Evolutionary conservation across 2,113 vertebrate species (phyloP).

Genomic region (Oophaga pumilio): DNA sequence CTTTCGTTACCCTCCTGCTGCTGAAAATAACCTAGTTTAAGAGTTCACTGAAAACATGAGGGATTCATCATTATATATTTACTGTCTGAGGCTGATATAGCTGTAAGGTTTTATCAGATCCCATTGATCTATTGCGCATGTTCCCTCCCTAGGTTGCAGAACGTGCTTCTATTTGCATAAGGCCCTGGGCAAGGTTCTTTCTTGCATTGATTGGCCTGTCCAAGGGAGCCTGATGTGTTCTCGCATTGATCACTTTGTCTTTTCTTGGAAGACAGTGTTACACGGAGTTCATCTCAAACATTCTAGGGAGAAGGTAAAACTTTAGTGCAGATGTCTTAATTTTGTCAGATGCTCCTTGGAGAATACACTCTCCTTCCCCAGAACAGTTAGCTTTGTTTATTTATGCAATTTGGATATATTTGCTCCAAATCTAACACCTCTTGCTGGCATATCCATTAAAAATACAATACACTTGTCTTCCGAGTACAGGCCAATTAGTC

Average conservation of each 20-base stretch:
- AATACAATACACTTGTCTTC: conserved; percentile 29
- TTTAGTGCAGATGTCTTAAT: conserved; percentile 80
- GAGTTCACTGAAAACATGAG: conserved; percentile 80
- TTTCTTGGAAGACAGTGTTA: conserved; percentile 92
- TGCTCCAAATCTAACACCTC: conserved; percentile 55
- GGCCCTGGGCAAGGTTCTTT: conserved; percentile 99
- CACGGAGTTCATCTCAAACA: conserved; percentile 88
- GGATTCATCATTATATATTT: conserved; percentile 97
- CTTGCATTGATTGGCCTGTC: conserved; percentile 99
- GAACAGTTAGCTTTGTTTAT: conserved; percentile 57
- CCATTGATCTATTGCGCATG: conserved; percentile 98
- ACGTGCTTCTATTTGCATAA: conserved; percentile 99
- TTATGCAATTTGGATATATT: conserved; percentile 62
- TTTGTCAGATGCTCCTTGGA: conserved; percentile 77
- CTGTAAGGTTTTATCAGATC: conserved; percentile 91
- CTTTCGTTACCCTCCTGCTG: conserved; percentile 72
- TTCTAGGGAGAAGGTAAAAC: conserved; percentile 82
- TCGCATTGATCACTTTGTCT: conserved; percentile 95
- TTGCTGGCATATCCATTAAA: conserved; percentile 33
- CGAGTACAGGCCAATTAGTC: conserved; percentile 40
- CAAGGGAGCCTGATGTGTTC: conserved; percentile 92
- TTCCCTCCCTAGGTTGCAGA: conserved; percentile 90
- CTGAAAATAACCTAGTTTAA: conserved; percentile 80
- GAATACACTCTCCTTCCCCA: conserved; percentile 57
- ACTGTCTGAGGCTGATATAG: conserved; percentile 91